Percentiles rank a stretch among this genome's conserved stretches.
phyloP scores from a whole-genome alignment of 2,888 invertebrate species.

The Agonopterix arenella region DNA sequence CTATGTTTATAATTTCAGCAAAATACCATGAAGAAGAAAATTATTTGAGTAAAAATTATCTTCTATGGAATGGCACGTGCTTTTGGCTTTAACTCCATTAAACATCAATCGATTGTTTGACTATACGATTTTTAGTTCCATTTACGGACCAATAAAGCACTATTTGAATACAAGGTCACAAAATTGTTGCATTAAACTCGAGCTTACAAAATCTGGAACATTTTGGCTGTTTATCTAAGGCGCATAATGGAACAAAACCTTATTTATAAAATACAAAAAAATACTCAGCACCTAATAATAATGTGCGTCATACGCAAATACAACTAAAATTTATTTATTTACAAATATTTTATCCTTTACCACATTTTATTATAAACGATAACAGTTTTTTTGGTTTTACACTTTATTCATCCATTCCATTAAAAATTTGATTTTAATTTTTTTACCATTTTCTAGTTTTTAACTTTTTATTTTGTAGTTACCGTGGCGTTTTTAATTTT shows the following conservation, averaged over 20 bases:
- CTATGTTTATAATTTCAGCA: slow-evolving; percentile 32
- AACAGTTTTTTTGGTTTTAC: slow-evolving; percentile 18
- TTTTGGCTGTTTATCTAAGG: background rate
- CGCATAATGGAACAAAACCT: slow-evolving; percentile 2
- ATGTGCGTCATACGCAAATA: slow-evolving; percentile 54
- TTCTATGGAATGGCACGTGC: slow-evolving; percentile 56
- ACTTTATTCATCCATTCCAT: slow-evolving; percentile 37
- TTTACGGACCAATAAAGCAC: too few relatives aligned
- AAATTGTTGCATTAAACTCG: too few relatives aligned
- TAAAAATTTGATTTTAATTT: slow-evolving; percentile 28
- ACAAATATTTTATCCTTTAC: slow-evolving; percentile 46
- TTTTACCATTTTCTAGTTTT: slow-evolving; percentile 17
- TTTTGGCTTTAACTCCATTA: too few relatives aligned
- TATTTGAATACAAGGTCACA: too few relatives aligned
- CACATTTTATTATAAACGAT: slow-evolving; percentile 32
- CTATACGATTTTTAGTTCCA: too few relatives aligned
- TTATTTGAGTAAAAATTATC: slow-evolving; percentile 33
- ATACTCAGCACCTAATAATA: slow-evolving; percentile 37
- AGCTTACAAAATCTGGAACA: background rate
- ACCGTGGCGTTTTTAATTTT: slow-evolving; percentile 18
- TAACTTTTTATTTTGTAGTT: slow-evolving; percentile 8
- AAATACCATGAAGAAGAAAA: slow-evolving; percentile 38
- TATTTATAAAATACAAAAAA: slow-evolving; percentile 16
- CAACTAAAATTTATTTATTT: slow-evolving; percentile 37
- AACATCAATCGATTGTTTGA: too few relatives aligned